These are phyloP conservation scores for Pocillopora damicornis DNA, from an alignment of 64 coral and sea anemone species.

Conservation along the genomic window DNA sequence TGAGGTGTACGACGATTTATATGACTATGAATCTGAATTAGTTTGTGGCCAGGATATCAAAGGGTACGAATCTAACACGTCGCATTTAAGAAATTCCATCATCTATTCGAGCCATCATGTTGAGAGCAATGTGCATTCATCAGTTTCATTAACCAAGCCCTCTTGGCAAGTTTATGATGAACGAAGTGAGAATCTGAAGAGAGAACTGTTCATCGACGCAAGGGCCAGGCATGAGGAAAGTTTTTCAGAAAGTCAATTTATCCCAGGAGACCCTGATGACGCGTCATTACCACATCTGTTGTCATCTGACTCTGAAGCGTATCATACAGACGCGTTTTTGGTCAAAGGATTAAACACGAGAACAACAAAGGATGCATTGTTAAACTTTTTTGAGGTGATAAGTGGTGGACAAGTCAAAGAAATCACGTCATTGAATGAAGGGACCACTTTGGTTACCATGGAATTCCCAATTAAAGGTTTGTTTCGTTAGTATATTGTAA, in stretches of 20 bases:
- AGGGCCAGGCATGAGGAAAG: neutral
- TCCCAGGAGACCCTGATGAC: neutral
- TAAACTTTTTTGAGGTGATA: neutral
- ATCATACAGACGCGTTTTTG: neutral
- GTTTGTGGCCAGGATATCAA: neutral
- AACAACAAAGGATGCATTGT: neutral
- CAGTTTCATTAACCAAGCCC: neutral
- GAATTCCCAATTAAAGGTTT: neutral
- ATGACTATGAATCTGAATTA: neutral
- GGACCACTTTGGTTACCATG: neutral
- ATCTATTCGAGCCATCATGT: neutral
- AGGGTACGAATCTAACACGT: neutral
- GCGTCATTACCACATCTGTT: neutral
- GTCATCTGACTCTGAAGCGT: neutral
- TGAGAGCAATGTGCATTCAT: neutral
- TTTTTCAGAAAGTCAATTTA: neutral
- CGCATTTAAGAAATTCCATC: neutral
- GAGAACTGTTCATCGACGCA: neutral
- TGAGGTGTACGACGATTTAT: neutral
- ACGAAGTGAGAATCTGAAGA: neutral
- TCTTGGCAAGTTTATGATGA: neutral
- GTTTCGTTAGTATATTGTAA: neutral
- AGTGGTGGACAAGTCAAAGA: neutral
- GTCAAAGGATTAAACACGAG: neutral
- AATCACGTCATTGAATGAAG: neutral